Evolutionary conservation across 2,888 invertebrate species (phyloP), one percentile per base, ranked within the genome.

Genomic region (Cacoxenus indagator): DNA sequence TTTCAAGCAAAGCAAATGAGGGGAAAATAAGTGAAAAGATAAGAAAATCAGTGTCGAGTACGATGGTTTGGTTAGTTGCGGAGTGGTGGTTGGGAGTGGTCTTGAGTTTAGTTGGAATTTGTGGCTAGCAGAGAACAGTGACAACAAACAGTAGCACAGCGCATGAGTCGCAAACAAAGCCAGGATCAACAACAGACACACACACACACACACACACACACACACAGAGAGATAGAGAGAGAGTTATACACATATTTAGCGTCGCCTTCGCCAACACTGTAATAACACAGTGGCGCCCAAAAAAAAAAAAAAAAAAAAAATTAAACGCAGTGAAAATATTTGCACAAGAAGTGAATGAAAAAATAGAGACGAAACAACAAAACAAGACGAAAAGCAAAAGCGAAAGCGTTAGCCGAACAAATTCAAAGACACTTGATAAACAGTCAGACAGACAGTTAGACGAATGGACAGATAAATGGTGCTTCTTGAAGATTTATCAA

Each of bases 401-500:
- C 9, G 19, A 51, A 51, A 22, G 8, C 51, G 19, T 22, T 22
- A 22, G 51, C 22, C 51, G 4, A 22, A 17, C 19, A 48, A 48
- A 8, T n/a, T n/a, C 48, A 48, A 48, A 48, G 17, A 17, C 17
- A 48, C 3, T n/a, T 48, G 55, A 26, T 24, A 17, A 43, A 55
- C 31, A 14, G 43, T 55, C 57, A 14, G 17, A 45, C 37, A 55
- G 24, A 55, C 54, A 46, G 24, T n/a, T n/a, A n/a, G n/a, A n/a
- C n/a, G n/a, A n/a, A n/a, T n/a, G n/a, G n/a, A n/a, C n/a, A n/a
- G n/a, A n/a, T n/a, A n/a, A n/a, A n/a, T n/a, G n/a, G n/a, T n/a
- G n/a, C n/a, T n/a, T 62, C 37, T 51, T 65, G 43, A 65, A 71
- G 71, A 72, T 71, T 69, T 72, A 71, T 64, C 59, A 64, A 65